Conservation (phyloP, 2,888 invertebrate genomes). For the Eupithecia vulgata region DNA sequence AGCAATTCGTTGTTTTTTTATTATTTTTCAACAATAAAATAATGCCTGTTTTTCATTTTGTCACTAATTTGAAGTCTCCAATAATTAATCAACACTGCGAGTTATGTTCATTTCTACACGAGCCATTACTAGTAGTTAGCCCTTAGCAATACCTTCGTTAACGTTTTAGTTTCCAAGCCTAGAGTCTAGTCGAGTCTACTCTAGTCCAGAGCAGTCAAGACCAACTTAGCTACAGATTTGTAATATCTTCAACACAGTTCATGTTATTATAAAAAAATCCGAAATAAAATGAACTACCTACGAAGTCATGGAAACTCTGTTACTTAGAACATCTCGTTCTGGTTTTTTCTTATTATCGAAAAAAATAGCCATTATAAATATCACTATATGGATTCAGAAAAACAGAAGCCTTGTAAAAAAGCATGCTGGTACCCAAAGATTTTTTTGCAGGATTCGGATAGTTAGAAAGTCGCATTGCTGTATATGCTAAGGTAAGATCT, state of each 20-base stretch:
- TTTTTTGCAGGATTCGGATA: constrained; percentile 75
- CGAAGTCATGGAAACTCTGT: too few relatives aligned
- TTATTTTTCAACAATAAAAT: not conserved
- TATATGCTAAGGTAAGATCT: constrained; percentile 70
- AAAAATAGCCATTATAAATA: constrained; percentile 12
- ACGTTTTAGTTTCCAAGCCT: too few relatives aligned
- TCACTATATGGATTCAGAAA: constrained; percentile 44
- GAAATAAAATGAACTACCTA: too few relatives aligned
- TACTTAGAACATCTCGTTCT: too few relatives aligned
- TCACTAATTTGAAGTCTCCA: not conserved
- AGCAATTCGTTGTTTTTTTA: constrained; percentile 9
- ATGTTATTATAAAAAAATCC: too few relatives aligned
- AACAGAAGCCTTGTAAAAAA: constrained; percentile 59
- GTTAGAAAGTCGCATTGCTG: constrained; percentile 79
- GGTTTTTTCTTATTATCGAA: too few relatives aligned
- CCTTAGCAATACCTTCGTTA: too few relatives aligned
- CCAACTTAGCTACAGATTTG: too few relatives aligned
- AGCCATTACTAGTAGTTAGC: not conserved
- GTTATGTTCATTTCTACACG: constrained; percentile 5
- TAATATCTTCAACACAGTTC: too few relatives aligned
- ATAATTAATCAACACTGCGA: not conserved
- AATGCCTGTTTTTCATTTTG: not conserved
- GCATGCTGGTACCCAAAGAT: constrained; percentile 39
- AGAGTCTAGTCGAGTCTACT: too few relatives aligned
- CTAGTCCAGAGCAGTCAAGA: too few relatives aligned